Base-by-base conservation (phyloP, 2,113 vertebrate genomes). In the Caracal caracal region DNA sequence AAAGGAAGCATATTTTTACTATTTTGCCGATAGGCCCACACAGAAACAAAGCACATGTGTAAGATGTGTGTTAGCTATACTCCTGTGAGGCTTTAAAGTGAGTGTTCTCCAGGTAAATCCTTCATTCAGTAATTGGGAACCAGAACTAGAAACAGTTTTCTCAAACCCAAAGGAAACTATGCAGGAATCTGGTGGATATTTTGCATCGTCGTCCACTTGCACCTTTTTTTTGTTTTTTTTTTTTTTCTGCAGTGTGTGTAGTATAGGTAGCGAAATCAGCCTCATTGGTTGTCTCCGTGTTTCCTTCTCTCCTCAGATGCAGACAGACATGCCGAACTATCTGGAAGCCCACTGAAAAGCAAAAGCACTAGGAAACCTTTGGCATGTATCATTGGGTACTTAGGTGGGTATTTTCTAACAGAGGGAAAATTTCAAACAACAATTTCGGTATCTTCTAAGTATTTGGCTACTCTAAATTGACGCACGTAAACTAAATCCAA, bases 361-460 rank as follows among this genome's bases (percentile, higher is more conserved):
- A 99, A 99, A 98, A 99, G 99, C 71, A 98, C 99, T 97, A 99
- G 99, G 98, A 99, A 99, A 94, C 99, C 99, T 96, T 98, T 99
- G 98, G 99, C 99, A 94, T 99, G 99, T 97, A 99, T 99, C 97
- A 99, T 99, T 98, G 99, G 99, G 98, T 99, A 99, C 98, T 99
- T 99, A 98, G 99, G 99, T 99, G 98, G 98, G 99, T 99, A 97
- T 98, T 92, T 97, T 71, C 73, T 93, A 63, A 93, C 33, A 3
- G 63, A 90, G 40, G 66, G 66, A 49, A 75, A 95, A 85, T 7
- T 15, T 96, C 43, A 37, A 80, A 95, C 22, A 0, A 0, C 56
- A 17, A 6, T 5, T 80, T 94, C 65, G 35, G 12, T 76, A 0
- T 94, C 17, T 92, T 93, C 78, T 30, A 70, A 53, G 28, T 53